Evolutionary conservation across 2,113 vertebrate genomes (phyloP).

Genomic region (Lutjanus erythropterus): DNA sequence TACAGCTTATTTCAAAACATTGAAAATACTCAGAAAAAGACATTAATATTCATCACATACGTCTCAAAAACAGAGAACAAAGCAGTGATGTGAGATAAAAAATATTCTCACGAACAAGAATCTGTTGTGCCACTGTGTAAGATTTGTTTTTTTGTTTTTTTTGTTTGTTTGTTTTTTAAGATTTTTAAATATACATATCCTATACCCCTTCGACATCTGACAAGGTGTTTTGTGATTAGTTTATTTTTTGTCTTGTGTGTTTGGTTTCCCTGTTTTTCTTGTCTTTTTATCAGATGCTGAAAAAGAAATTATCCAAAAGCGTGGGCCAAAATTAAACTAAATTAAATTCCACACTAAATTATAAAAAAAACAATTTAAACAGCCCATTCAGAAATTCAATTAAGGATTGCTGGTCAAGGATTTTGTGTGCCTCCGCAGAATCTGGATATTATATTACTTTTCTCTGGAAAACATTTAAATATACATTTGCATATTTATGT

Average conservation of each 20-base stretch:
- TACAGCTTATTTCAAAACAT: slow-evolving; percentile 22
- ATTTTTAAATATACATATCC: slow-evolving; percentile 34
- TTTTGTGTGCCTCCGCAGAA: neutral
- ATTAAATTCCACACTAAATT: neutral
- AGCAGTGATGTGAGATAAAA: slow-evolving; percentile 22
- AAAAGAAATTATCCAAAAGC: slow-evolving; percentile 10
- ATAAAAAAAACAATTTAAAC: too few species aligned
- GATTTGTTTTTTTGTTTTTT: too few species aligned
- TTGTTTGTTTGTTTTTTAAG: too few species aligned
- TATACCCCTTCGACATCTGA: slow-evolving; percentile 21
- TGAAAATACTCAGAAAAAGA: slow-evolving; percentile 21
- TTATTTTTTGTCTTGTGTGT: slow-evolving; percentile 7
- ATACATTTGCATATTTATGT: neutral
- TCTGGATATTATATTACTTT: neutral
- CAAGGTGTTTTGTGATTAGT: slow-evolving; percentile 10
- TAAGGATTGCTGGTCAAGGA: slow-evolving; percentile 1
- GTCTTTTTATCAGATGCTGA: slow-evolving; percentile 11
- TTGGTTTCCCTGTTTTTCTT: slow-evolving; percentile 15
- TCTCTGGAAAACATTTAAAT: neutral
- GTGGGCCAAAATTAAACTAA: slow-evolving; percentile 12
- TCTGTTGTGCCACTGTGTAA: slow-evolving; percentile 1
- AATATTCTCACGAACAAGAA: slow-evolving; percentile 22
- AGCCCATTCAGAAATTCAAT: slow-evolving; percentile 17
- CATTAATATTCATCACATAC: slow-evolving; percentile 25
- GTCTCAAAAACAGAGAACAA: slow-evolving; percentile 31